Evolutionary conservation across 2,888 invertebrate genomes (phyloP).

Genomic region (Spicauda simplicius): DNA sequence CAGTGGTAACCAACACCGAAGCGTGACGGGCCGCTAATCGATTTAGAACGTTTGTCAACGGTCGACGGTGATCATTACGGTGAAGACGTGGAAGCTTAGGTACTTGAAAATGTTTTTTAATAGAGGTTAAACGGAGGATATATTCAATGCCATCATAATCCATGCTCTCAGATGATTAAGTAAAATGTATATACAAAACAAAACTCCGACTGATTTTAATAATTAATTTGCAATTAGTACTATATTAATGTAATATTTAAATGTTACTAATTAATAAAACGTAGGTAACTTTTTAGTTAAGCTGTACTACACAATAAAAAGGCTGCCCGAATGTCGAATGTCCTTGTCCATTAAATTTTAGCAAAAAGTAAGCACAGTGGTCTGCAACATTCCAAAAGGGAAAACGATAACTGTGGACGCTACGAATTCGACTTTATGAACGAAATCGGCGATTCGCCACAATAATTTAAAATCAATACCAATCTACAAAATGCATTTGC

Average conservation of each 20-base stretch:
- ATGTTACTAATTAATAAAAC: too few relatives aligned
- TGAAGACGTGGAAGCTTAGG: too few relatives aligned
- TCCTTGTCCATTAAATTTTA: neutral
- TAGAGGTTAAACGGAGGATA: too few relatives aligned
- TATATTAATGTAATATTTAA: too few relatives aligned
- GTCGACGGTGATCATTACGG: neutral
- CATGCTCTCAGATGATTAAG: too few relatives aligned
- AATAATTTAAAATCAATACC: conserved; percentile 47
- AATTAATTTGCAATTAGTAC: too few relatives aligned
- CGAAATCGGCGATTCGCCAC: conserved; percentile 31
- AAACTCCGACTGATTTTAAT: too few relatives aligned
- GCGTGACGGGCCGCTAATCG: conserved; percentile 15
- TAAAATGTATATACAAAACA: too few relatives aligned
- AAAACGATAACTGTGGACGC: conserved; percentile 22
- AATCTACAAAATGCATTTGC: conserved; percentile 45
- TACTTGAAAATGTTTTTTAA: too few relatives aligned
- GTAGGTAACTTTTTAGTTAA: too few relatives aligned
- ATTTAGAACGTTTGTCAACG: neutral
- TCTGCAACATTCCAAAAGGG: conserved; percentile 13
- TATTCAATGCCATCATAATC: too few relatives aligned
- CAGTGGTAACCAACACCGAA: neutral
- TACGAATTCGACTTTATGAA: conserved; percentile 34
- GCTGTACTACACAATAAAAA: too few relatives aligned
- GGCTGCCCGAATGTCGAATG: neutral
- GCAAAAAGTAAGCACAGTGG: conserved; percentile 9